Base-by-base conservation (phyloP, 2,888 invertebrate species). In the Trachelus stipa region DNA sequence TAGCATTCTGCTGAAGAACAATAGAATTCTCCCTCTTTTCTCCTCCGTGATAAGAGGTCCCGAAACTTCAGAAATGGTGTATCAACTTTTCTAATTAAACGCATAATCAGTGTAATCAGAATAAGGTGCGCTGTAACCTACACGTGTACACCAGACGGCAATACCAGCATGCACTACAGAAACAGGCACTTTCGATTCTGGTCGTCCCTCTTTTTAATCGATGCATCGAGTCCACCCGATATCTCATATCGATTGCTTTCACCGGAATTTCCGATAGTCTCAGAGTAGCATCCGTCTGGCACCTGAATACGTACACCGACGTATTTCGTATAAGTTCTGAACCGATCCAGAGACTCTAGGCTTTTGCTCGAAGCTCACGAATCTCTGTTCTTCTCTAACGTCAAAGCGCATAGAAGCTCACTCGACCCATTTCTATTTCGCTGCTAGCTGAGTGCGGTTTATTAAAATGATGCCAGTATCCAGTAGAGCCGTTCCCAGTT, bases 341-440 rank as follows among this genome's bases (percentile, higher is more conserved):
- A 81, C 80, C 74, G 80, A 80, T 81, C 34, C 78, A 31, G 74
- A 74, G 77, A 68, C 80, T 77, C 82, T 80, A 79, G 81, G 56
- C 56, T 79, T 79, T 80, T 77, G 76, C 78, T 71, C 9, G 34
- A 71, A 31, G 71, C 71, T 81, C 77, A 79, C 80, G 71, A 83
- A 83, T 68, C 79, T 79, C 79, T 79, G 75, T 75, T 79, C 79
- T 83, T 77, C 79, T 79, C 74, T 74, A 56, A 77, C 81, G 81
- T 81, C 80, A 71, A 71, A 71, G 71, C 31, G 71, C 71, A 71
- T 79, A 79, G 78, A 80, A 80, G 79, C 80, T 79, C 81, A 81
- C 83, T 83, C 81, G 83, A 83, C 83, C 83, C 80, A 83, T 83
- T 81, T 82, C 83, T 79, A 80, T 82, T 79, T 80, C 77, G 77